Evolutionary conservation across 1,140 invertebrate genomes (phyloP).

Genomic region (Chironomus tepperi): DNA sequence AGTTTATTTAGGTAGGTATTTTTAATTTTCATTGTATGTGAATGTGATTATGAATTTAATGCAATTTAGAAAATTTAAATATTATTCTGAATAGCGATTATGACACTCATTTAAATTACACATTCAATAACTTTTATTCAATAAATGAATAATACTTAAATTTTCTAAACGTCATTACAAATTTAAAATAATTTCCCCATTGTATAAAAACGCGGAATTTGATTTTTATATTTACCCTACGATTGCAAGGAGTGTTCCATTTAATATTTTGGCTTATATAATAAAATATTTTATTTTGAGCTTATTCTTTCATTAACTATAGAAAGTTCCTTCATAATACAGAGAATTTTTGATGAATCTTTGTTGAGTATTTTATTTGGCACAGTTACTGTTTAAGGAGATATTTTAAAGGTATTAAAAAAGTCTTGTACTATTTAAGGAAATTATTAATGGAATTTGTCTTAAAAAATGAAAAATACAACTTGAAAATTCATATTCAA

Average conservation of each 20-base stretch:
- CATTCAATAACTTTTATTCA: too few species aligned
- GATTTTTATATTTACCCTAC: not conserved
- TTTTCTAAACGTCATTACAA: too few species aligned
- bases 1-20: too few species aligned
- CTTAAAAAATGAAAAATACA: not conserved
- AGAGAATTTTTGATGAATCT: not conserved
- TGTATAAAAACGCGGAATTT: not conserved
- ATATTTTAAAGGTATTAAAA: not conserved
- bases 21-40: too few species aligned
- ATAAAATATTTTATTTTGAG: not conserved
- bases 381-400: not conserved
- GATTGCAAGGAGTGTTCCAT: slow-evolving; percentile 5
- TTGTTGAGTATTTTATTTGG: not conserved
- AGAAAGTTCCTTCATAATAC: not conserved
- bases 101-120: too few species aligned
- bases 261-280: not conserved
- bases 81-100: too few species aligned
- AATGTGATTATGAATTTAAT: too few species aligned
- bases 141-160: too few species aligned
- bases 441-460: not conserved
- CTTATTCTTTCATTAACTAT: not conserved
- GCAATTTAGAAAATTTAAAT: too few species aligned
- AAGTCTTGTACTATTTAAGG: not conserved
- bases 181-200: too few species aligned
- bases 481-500: not conserved